A percentile compares a stretch with the other conserved stretches of the same genome.
Conservation (phyloP, 2,888 invertebrate genomes). For the Drosophila peninsularis region DNA sequence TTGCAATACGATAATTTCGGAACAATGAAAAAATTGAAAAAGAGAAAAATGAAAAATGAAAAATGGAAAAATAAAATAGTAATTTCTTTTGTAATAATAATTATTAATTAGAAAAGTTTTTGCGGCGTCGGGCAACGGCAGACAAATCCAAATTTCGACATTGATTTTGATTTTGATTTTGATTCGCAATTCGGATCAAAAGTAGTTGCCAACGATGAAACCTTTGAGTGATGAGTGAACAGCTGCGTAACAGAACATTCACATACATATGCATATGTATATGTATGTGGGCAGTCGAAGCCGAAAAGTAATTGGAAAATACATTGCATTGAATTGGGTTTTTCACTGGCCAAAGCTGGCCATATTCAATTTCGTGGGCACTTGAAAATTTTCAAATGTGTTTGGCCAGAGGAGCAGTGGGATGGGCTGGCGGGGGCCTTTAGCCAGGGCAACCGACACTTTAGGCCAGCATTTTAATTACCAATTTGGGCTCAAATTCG, state of each 20-base stretch:
- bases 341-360: conserved; percentile 12
- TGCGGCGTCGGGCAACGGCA: conserved; percentile 14
- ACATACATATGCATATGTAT: background rate
- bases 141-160: conserved; percentile 38
- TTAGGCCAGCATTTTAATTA: conserved; percentile 72
- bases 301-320: conserved; percentile 74
- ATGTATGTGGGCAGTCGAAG: conserved; percentile 20
- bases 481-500: conserved; percentile 47
- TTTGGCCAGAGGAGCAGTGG: background rate
- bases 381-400: conserved; percentile 51
- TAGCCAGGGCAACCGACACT: conserved; percentile 51
- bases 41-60: no score
- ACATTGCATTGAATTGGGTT: conserved; percentile 52
- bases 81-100: conserved; percentile 20
- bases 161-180: conserved; percentile 17
- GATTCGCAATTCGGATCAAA: background rate
- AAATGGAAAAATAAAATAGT: no score
- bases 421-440: background rate
- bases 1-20: conserved; percentile 44
- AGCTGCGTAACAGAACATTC: background rate
- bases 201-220: conserved; percentile 29
- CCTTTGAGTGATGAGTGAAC: background rate
- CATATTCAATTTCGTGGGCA: conserved; percentile 49
- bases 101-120: conserved; percentile 75
- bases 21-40: conserved; percentile 3